A percentile compares a stretch with the other conserved stretches of the same genome.
Conservation (phyloP, 2,797 vertebrate genomes). For the Dallia pectoralis region DNA sequence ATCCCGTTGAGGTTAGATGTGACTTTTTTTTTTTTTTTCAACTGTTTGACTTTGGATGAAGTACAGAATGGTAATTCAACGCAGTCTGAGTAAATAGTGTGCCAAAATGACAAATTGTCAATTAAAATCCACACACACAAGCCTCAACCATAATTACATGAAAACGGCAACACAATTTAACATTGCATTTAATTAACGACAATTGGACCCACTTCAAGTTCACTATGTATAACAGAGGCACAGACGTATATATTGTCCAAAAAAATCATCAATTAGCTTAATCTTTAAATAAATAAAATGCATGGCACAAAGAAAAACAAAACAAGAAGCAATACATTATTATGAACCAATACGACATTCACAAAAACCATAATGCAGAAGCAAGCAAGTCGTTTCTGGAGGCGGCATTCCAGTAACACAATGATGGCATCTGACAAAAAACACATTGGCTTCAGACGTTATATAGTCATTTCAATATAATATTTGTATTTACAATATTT, state of each 20-base stretch:
- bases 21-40: neutral
- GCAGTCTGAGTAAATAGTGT: neutral
- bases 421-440: slow-evolving; percentile 19
- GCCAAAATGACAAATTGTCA: slow-evolving; percentile 26
- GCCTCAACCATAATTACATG: slow-evolving; percentile 36
- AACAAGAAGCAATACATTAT: neutral
- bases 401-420: slow-evolving; percentile 40
- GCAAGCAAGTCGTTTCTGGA: slow-evolving; percentile 21
- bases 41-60: slow-evolving; percentile 4
- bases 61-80: slow-evolving; percentile 3
- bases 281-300: slow-evolving; percentile 71
- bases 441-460: slow-evolving; percentile 58
- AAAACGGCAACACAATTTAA: slow-evolving; percentile 41
- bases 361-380: slow-evolving; percentile 49
- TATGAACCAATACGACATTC: slow-evolving; percentile 56
- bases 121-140: slow-evolving; percentile 28
- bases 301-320: slow-evolving; percentile 61
- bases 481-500: slow-evolving; percentile 74
- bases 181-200: slow-evolving; percentile 48
- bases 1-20: neutral
- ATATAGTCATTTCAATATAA: slow-evolving; percentile 72
- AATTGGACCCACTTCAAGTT: slow-evolving; percentile 55
- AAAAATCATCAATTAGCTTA: slow-evolving; percentile 66
- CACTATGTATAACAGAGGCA: slow-evolving; percentile 65
- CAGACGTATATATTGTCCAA: slow-evolving; percentile 52